Evolutionary conservation across 2,888 invertebrate genomes (phyloP), one percentile per base, ranked within the genome.

Genomic region (Erebia palarica): DNA sequence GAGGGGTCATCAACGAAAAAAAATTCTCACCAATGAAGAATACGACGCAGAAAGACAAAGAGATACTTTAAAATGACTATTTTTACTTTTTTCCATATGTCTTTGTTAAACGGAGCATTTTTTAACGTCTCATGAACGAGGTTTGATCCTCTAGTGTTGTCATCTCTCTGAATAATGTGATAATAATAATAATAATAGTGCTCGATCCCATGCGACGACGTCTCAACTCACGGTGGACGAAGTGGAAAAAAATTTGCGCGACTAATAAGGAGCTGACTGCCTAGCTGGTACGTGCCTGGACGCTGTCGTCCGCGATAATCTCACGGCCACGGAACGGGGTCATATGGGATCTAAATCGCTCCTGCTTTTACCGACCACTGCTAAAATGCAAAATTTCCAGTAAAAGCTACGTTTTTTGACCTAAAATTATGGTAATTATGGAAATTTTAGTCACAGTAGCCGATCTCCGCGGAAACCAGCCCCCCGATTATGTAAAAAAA

Each of bases 221-320:
- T 78, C 79, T 81, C 78, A 69, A 47, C 11, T 47, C 47, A 13
- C 47, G 3, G 77, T 72, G 72, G 70, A 78, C 82, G 82, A 82
- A 80, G 84, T 18, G 60, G 73, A 88, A 84, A 74, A 78, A 88
- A 90, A 88, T 86, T 83, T 82, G 84, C 78, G 82, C 81, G 81
- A 89, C 91, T 84, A 90, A 91, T 91, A 92, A 87, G 91, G 91
- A 60, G 16, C n/a, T 14, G 57, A 5, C 21, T 21, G 57, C 27
- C 27, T 55, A 80, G 47, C 47, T 66, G 67, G 88, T 47, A 47
- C 47, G 47, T 47, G 47, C 47, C 11, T 47, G 47, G 47, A 47
- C 47, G 13, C 47, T 47, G 47, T 13, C 47, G 13, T 47, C 11
- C 47, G 11, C 11, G 47, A 47, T 47, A 13, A 47, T 47, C 47